A percentile compares a stretch with the other conserved stretches of the same genome.
Evolutionary conservation across 2,113 vertebrate genomes (phyloP).

Genomic region (Ginglymostoma cirratum): DNA sequence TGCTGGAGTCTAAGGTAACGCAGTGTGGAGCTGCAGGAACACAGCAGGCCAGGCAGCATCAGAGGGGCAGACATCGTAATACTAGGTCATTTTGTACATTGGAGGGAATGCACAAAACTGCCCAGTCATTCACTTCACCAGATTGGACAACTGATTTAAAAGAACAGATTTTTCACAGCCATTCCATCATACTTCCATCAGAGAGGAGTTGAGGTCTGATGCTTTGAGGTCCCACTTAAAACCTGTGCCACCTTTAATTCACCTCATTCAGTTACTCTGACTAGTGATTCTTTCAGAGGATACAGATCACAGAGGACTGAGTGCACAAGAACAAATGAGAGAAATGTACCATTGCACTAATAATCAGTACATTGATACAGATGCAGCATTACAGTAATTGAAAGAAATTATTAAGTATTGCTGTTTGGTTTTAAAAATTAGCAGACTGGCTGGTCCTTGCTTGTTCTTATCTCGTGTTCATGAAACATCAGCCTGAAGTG

Average conservation of each 20-base stretch:
- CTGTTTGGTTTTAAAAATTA: not conserved
- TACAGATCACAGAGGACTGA: not conserved
- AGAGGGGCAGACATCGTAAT: not conserved
- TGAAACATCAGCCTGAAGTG: not conserved
- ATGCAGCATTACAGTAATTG: not conserved
- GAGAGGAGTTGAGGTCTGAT: not conserved
- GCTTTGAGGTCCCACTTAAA: not conserved
- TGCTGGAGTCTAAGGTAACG: too few species aligned
- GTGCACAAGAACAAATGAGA: not conserved
- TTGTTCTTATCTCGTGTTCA: too few species aligned
- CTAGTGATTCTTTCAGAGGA: not conserved
- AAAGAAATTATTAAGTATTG: not conserved
- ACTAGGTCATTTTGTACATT: not conserved
- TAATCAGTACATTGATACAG: not conserved
- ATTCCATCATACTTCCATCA: not conserved
- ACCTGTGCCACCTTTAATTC: not conserved
- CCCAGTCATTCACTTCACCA: not conserved
- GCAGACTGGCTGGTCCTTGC: not conserved
- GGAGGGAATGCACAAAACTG: not conserved
- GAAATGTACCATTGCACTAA: not conserved
- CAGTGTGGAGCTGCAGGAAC: too few species aligned
- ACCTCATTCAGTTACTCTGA: not conserved
- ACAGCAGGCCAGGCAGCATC: too few species aligned
- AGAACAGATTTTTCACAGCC: not conserved
- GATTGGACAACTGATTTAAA: not conserved